Evolutionary conservation across 2,888 invertebrate species (phyloP), one percentile per base, ranked within the genome.

Genomic region (Caenorhabditis auriculariae): DNA sequence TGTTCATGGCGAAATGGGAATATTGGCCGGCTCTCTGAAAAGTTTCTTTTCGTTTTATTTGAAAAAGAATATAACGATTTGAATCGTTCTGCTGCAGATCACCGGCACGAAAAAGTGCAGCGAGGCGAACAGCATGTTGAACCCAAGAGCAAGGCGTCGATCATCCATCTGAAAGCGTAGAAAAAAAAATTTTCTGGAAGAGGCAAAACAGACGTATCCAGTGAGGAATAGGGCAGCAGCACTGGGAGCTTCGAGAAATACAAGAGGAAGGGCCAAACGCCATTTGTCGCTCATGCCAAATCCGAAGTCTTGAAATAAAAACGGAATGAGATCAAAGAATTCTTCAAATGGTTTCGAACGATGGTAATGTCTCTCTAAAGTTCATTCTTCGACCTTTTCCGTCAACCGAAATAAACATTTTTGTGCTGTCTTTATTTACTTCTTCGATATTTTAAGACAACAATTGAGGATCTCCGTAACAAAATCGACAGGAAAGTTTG

Each of bases 31-130:
- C 66, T 51, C 66, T 50, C 69, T 69, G 41, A 28, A 61, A 49
- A 15, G 5, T 21, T 38, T 48, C 12, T n/a, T n/a, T 23, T 23
- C 24, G 17, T 15, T 12, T 23, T 19, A 24, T 44, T 12, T 32
- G n/a, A 32, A n/a, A n/a, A n/a, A n/a, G n/a, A n/a, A n/a, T n/a
- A n/a, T n/a, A n/a, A 69, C 69, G 46, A 69, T 66, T 54, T 69
- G 69, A 50, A 69, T 62, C n/a, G 69, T 61, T 41, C 69, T 42
- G 17, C 60, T 57, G 42, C 65, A 69, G 28, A 69, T 66, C 7
- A 69, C 69, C 5, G 69, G 69, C 6, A 69, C 61, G 35, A 69
- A 64, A 21, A 65, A 65, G 49, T 66, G 66, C 4, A 69, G 49
- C 2, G 66, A 66, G 6, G 69, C 69, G 32, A 69, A 69, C n/a